A percentile compares a stretch with the other conserved stretches of the same genome.
These are phyloP conservation scores for Chondrosia reniformis DNA, from an alignment of 37 sponge, comb jelly and placozoan genomes.

Conservation along the genomic window DNA sequence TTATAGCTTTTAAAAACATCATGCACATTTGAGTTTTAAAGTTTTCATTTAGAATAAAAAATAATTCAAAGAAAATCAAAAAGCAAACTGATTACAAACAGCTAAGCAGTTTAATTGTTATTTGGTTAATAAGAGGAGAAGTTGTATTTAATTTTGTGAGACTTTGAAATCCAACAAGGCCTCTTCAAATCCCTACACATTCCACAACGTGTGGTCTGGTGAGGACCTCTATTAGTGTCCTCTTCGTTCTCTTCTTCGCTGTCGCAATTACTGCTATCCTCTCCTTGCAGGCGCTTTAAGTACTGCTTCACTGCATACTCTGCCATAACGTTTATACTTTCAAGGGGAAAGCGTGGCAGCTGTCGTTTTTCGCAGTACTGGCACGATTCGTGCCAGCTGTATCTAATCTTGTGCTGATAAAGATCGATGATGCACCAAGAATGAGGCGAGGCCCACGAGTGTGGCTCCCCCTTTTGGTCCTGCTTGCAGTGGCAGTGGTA, in stretches of 20 bases:
- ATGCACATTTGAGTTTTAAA: too few species aligned
- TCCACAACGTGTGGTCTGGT: not conserved
- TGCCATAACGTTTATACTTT: not conserved
- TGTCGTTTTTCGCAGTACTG: not conserved
- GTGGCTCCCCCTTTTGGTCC: not conserved
- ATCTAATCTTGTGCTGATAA: not conserved
- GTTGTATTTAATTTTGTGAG: not conserved
- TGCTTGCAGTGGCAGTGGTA: not conserved
- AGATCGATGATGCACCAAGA: slow-evolving; percentile 16
- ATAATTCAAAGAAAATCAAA: too few species aligned
- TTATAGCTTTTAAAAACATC: too few species aligned
- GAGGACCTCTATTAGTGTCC: not conserved
- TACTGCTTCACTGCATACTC: not conserved
- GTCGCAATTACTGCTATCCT: not conserved
- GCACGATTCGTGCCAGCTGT: slow-evolving; percentile 22
- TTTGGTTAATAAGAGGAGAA: not conserved
- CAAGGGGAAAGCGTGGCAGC: slow-evolving; percentile 5
- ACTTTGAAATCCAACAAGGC: not conserved
- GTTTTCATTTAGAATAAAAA: too few species aligned
- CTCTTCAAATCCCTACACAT: slow-evolving; percentile 17
- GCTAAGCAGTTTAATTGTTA: too few species aligned
- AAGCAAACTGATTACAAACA: too few species aligned
- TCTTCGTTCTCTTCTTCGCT: not conserved
- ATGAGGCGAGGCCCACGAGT: slow-evolving; percentile 15
- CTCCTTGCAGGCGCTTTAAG: not conserved